Base-by-base conservation (phyloP, 2,888 invertebrate species). In the Digitonthophagus gazella region DNA sequence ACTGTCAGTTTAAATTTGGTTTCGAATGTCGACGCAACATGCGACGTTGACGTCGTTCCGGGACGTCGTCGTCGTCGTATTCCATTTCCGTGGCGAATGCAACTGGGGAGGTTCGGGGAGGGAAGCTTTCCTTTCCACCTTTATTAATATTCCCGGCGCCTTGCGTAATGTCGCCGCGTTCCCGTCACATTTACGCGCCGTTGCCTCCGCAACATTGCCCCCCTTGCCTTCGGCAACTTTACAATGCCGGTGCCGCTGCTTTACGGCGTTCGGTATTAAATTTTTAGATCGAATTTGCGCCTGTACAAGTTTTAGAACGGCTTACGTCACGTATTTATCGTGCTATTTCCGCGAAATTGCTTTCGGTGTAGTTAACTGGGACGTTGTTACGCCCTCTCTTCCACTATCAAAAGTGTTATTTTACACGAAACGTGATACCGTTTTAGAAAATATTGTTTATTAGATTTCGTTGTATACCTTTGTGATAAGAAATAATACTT, bases 231-330 rank as follows among this genome's bases (percentile, higher is more conserved):
- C 28, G 8, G 28, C 11, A 44, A 44, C 28, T 44, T 44, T 11
- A 44, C 28, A 44, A 44, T 44, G 11, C 28, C 28, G 28, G 8
- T n/a, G n/a, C 28, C 28, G 61, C 61, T 61, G 61, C 16, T 61
- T 61, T 61, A 61, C 18, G 61, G 18, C 20, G 61, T 61, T 18
- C 61, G 18, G 61, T 61, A 61, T 61, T 61, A 61, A 61, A 61
- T 61, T 61, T 61, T 61, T 61, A 18, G 20, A 61, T 61, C 18
- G 20, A 20, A 19, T 20, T 18, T 20, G 20, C 14, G 61, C 61
- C 61, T 20, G 61, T 61, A 61, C 18, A 61, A 61, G 20, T 61
- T 61, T 18, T 61, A 61, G 20, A 61, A 18, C 20, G 20, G 61
- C 18, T 61, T 61, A 61, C 61, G 61, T 20, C 19, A 18, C 61